A percentile compares a stretch with the other conserved stretches of the same genome.
Evolutionary conservation across 2,797 vertebrate species (phyloP).

Genomic region (Rhynchotus rufescens): DNA sequence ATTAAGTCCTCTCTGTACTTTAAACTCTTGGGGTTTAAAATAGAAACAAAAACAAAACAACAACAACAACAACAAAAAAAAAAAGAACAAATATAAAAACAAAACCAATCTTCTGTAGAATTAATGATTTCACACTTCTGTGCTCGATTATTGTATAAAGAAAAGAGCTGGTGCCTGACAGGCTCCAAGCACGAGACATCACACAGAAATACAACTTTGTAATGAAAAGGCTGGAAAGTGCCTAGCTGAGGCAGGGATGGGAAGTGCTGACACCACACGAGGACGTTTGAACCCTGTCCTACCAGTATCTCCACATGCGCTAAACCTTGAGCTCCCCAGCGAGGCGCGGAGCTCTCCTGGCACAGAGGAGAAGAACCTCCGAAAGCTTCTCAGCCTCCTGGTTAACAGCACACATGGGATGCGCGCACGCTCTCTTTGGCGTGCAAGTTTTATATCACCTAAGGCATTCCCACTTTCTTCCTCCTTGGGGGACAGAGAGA

Average conservation of each 20-base stretch:
- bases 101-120: not conserved
- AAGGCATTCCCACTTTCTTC: not conserved
- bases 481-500: conserved; percentile 24
- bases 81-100: too few relatives aligned
- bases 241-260: conserved; percentile 37
- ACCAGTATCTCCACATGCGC: conserved; percentile 18
- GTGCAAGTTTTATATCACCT: conserved; percentile 25
- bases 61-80: not conserved
- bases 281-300: conserved; percentile 48
- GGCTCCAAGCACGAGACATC: conserved; percentile 25
- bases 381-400: conserved; percentile 18
- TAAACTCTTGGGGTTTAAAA: not conserved
- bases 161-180: not conserved
- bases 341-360: not conserved
- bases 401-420: accelerated
- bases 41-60: not conserved
- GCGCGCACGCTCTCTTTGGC: not conserved
- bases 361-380: not conserved
- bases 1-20: conserved; percentile 36
- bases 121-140: conserved; percentile 19
- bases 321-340: conserved; percentile 13
- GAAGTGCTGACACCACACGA: conserved; percentile 52
- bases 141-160: conserved; percentile 14
- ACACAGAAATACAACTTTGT: conserved; percentile 43
- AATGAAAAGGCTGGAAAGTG: conserved; percentile 57